Percentiles rank a stretch among this genome's conserved stretches.
Evolutionary conservation across 2,888 invertebrate species (phyloP).

Genomic region (Orthosia incerta): DNA sequence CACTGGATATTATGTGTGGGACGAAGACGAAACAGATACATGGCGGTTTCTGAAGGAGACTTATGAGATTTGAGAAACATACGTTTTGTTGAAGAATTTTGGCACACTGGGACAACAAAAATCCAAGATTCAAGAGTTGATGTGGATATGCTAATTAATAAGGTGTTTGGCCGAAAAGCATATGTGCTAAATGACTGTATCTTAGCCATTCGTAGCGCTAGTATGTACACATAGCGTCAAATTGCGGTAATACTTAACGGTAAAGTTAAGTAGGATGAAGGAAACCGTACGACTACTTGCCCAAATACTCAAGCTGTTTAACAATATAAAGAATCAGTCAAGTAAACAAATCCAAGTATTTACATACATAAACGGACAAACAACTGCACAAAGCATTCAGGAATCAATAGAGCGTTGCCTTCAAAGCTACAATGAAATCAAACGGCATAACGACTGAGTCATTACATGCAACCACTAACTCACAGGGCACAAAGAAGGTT

Average conservation of each 20-base stretch:
- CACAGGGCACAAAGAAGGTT: conserved; percentile 15
- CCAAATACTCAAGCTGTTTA: conserved; percentile 13
- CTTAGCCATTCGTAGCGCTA: not conserved
- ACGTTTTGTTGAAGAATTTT: conserved; percentile 12
- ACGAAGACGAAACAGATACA: conserved; percentile 29
- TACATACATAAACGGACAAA: conserved; percentile 25
- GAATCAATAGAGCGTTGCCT: conserved; percentile 54
- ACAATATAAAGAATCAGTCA: conserved; percentile 27
- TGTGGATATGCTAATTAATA: conserved; percentile 7
- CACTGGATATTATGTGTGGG: conserved; percentile 61
- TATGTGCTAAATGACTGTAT: conserved; percentile 35
- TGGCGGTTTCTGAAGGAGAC: conserved; percentile 15
- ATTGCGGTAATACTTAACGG: conserved; percentile 30
- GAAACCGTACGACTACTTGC: conserved; percentile 10
- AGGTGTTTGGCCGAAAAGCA: conserved; percentile 27
- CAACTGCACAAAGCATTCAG: conserved; percentile 46
- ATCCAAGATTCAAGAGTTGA: not conserved
- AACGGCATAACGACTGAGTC: conserved; percentile 51
- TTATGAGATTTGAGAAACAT: conserved; percentile 4
- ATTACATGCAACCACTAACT: conserved; percentile 19
- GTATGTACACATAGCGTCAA: conserved; percentile 5
- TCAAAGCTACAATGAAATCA: conserved; percentile 46
- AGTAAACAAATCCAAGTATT: conserved; percentile 28
- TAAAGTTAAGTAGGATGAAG: conserved; percentile 15
- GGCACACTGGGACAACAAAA: not conserved